Percentiles rank a stretch among this genome's conserved stretches.
Conservation (phyloP, 2,797 vertebrate species). For the Sebastolobus altivelis region DNA sequence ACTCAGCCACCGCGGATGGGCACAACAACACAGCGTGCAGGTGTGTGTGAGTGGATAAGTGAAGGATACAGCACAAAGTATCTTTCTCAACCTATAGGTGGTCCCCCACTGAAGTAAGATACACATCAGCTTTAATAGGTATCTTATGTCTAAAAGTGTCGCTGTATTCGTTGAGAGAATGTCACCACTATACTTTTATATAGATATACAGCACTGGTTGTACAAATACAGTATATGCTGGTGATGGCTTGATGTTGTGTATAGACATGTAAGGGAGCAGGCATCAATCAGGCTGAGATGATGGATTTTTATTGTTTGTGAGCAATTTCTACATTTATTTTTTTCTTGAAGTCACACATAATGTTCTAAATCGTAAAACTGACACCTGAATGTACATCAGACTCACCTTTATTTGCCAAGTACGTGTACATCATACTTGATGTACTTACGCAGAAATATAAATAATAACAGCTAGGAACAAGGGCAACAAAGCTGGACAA, state of each 20-base stretch:
- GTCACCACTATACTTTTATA: slow-evolving; percentile 33
- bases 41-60: slow-evolving; percentile 60
- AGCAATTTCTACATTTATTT: neutral
- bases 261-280: neutral
- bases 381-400: neutral
- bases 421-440: too few relatives aligned
- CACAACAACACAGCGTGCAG: slow-evolving; percentile 74
- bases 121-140: slow-evolving; percentile 76
- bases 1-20: slow-evolving; percentile 69
- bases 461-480: too few relatives aligned
- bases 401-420: too few relatives aligned
- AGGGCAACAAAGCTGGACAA: too few relatives aligned
- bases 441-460: too few relatives aligned
- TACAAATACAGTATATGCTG: neutral
- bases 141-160: slow-evolving; percentile 66
- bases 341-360: neutral
- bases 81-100: slow-evolving; percentile 71
- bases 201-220: slow-evolving; percentile 6
- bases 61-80: slow-evolving; percentile 67
- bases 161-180: slow-evolving; percentile 59
- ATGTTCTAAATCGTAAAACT: neutral
- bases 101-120: slow-evolving; percentile 62
- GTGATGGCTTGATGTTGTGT: neutral
- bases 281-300: slow-evolving; percentile 2
- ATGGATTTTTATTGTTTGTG: neutral